Evolutionary conservation across 37 sponge, comb jelly and placozoan species (phyloP).

Genomic region (Tethya wilhelma): DNA sequence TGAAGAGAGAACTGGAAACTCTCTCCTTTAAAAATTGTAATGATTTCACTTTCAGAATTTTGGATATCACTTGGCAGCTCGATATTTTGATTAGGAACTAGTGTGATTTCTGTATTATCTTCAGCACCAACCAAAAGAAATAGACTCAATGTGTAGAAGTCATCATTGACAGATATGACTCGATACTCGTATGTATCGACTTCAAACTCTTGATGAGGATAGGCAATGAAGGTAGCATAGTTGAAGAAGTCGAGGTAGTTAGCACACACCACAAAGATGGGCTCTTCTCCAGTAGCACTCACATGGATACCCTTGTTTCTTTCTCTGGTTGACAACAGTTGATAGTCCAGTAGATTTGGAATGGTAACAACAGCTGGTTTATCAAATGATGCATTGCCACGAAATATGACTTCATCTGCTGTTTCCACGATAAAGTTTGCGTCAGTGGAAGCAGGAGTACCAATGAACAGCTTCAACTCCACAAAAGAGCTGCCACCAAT

Average conservation of each 20-base stretch:
- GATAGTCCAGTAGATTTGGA: background rate
- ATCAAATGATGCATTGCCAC: background rate
- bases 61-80: constrained; percentile 1
- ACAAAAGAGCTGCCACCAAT: background rate
- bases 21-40: background rate
- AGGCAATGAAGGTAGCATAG: background rate
- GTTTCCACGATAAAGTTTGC: background rate
- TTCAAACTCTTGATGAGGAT: background rate
- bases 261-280: background rate
- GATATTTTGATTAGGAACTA: background rate
- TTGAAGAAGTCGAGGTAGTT: background rate
- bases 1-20: background rate
- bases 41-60: background rate
- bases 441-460: background rate
- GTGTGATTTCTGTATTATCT: background rate
- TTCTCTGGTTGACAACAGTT: background rate
- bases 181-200: background rate
- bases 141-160: background rate
- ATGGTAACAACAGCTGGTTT: background rate
- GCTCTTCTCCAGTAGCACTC: background rate
- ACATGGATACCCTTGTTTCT: background rate
- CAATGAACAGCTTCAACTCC: background rate
- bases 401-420: background rate
- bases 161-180: background rate
- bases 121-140: constrained; percentile 28